A percentile compares a stretch with the other conserved stretches of the same genome.
These are phyloP conservation scores for Octopus bimaculoides DNA, from an alignment of 1,140 invertebrate species.

Conservation along the genomic window DNA sequence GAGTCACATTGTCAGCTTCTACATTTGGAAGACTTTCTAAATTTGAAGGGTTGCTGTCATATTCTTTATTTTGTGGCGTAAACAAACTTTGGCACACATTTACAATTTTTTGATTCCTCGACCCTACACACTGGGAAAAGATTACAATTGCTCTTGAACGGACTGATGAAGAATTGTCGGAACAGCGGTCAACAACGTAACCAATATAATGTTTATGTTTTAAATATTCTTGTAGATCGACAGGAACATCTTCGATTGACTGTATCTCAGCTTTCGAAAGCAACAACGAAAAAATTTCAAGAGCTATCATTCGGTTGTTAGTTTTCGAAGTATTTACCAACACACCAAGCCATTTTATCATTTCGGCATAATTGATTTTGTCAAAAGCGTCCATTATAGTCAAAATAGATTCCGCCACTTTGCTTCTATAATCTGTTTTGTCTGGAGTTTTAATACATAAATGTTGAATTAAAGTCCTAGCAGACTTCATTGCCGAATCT, in stretches of 20 bases:
- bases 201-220: not conserved
- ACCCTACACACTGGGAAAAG: constrained; percentile 59
- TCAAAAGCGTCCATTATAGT: constrained; percentile 58
- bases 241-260: constrained; percentile 29
- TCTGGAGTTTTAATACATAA: constrained; percentile 64
- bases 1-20: not conserved
- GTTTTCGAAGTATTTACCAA: constrained; percentile 60
- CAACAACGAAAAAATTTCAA: constrained; percentile 63
- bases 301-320: constrained; percentile 60
- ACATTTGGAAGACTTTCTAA: not conserved
- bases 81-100: constrained; percentile 59
- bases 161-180: constrained; percentile 43
- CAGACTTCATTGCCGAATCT: constrained; percentile 49
- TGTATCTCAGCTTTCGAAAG: constrained; percentile 50
- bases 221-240: not conserved
- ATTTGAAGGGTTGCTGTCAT: not conserved
- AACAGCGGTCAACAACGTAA: not conserved
- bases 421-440: constrained; percentile 62
- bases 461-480: constrained; percentile 63
- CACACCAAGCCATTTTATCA: constrained; percentile 60
- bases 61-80: constrained; percentile 25
- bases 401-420: constrained; percentile 60
- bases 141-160: constrained; percentile 63
- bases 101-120: constrained; percentile 45
- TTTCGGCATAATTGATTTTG: constrained; percentile 46